These are phyloP conservation scores for Ciconia maguari DNA, from an alignment of 2,113 vertebrate genomes.

Conservation along the genomic window DNA sequence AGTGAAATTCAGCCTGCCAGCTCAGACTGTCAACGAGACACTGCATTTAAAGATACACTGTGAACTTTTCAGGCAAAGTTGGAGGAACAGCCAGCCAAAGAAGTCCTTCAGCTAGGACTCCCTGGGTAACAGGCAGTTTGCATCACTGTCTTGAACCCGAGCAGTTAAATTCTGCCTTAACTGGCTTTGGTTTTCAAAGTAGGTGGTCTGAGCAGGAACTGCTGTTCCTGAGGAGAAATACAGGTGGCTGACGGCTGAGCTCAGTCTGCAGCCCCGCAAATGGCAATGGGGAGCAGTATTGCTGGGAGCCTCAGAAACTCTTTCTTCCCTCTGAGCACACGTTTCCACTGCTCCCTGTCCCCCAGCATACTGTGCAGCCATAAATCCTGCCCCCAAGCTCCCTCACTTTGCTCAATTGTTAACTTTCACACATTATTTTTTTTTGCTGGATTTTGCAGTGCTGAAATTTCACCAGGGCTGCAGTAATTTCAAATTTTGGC, in stretches of 20 bases:
- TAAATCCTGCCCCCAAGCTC: neutral
- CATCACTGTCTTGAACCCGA: neutral
- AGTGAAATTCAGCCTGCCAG: neutral
- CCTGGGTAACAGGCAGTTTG: neutral
- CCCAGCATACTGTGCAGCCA: neutral
- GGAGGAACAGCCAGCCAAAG: neutral
- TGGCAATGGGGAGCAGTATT: neutral
- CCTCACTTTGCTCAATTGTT: neutral
- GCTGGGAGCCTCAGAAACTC: neutral
- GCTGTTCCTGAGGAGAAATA: conserved; percentile 3
- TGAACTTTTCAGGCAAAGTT: neutral
- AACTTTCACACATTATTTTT: neutral
- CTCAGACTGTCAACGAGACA: neutral
- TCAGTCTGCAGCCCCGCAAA: rapidly evolving
- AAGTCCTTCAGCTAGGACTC: neutral
- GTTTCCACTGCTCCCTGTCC: neutral
- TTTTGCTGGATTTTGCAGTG: neutral
- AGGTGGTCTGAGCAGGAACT: conserved; percentile 51
- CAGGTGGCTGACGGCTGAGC: conserved; percentile 42
- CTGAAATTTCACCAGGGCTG: conserved; percentile 30
- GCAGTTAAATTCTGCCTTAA: conserved; percentile 4
- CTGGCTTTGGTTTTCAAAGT: conserved; percentile 35
- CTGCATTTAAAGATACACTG: neutral
- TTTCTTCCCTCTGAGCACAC: neutral
- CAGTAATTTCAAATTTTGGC: conserved; percentile 46